A percentile compares a stretch with the other conserved stretches of the same genome.
Conservation (phyloP, 2,797 vertebrate genomes). For the Gadopsis marmoratus region DNA sequence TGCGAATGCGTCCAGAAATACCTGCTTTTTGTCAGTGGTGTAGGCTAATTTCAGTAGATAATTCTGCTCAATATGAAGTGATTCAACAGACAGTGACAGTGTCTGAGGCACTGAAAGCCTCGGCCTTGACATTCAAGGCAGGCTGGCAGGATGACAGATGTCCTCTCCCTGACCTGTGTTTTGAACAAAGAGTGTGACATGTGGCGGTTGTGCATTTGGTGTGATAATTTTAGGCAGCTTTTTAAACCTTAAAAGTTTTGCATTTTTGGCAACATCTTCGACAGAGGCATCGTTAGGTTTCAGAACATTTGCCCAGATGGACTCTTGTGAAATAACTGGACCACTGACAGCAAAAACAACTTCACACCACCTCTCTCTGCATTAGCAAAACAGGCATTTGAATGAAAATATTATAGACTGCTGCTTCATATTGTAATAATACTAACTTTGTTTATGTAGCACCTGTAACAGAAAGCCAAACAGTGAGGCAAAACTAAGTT, state of each 20-base stretch:
- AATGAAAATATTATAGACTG: background rate
- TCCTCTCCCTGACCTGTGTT: conserved; percentile 34
- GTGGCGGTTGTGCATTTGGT: background rate
- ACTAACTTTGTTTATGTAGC: no score
- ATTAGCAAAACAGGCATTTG: background rate
- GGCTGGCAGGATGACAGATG: conserved; percentile 44
- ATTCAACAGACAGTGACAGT: background rate
- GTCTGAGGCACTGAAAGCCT: conserved; percentile 1
- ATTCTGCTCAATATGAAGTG: background rate
- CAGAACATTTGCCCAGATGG: no score
- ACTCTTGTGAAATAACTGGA: background rate
- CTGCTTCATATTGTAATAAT: conserved; percentile 11
- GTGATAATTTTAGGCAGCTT: background rate
- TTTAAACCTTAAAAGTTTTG: background rate
- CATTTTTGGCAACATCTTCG: background rate
- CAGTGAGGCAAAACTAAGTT: no score
- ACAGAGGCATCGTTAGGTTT: background rate
- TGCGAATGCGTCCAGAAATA: background rate
- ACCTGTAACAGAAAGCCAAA: no score
- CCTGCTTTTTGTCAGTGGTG: background rate
- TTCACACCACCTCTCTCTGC: background rate
- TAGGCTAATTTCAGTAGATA: background rate
- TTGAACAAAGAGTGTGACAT: background rate
- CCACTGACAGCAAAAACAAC: background rate
- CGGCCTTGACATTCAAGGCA: conserved; percentile 33